Conservation (phyloP, 1,140 invertebrate species). For the Bicyclus anynana region DNA sequence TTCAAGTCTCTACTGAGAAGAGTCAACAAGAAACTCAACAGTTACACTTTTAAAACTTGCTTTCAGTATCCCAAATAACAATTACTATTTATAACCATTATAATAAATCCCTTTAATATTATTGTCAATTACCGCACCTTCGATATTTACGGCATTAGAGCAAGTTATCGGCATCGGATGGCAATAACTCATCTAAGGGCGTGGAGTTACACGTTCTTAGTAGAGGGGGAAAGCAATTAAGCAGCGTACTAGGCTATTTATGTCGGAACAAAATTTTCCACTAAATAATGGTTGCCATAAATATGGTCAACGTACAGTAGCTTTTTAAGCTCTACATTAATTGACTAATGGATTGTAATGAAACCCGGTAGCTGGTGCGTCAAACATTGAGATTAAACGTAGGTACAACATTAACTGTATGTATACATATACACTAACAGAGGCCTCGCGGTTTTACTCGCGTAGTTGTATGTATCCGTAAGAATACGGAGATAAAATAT, state of each 20-base stretch:
- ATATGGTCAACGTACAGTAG: constrained; percentile 6
- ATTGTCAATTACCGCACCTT: not conserved
- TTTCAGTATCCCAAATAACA: no score
- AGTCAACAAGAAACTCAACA: no score
- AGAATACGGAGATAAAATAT: no score
- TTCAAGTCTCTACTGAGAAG: no score
- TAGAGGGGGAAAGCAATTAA: constrained; percentile 18
- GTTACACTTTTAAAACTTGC: no score
- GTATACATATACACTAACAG: no score
- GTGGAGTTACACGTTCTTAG: not conserved
- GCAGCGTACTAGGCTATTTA: constrained; percentile 16
- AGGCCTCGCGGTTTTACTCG: no score
- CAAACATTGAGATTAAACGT: constrained; percentile 8
- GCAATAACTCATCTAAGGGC: constrained; percentile 1
- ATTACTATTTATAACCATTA: no score
- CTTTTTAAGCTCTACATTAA: constrained; percentile 23
- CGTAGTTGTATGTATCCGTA: no score
- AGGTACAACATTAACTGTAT: not conserved
- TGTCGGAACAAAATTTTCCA: constrained; percentile 4
- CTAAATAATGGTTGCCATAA: constrained; percentile 6
- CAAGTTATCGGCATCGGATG: not conserved
- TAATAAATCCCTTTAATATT: not conserved
- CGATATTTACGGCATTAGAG: not conserved
- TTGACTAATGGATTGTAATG: constrained; percentile 30
- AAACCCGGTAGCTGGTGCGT: constrained; percentile 10